Base-by-base conservation (phyloP, 2,113 vertebrate species). In the Atractosteus spatula region DNA sequence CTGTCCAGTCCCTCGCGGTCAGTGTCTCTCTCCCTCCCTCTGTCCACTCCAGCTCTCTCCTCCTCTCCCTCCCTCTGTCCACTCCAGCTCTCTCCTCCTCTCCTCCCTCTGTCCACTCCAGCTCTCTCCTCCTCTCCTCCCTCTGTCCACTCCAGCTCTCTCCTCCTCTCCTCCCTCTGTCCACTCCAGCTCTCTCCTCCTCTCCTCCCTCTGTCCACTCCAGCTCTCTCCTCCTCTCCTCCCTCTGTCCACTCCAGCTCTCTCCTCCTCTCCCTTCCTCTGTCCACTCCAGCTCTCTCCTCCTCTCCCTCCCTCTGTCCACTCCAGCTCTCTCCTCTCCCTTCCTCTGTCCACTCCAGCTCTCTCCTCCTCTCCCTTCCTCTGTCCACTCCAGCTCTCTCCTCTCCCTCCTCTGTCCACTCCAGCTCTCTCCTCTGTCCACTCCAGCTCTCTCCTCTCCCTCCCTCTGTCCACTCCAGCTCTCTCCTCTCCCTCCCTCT, bases 401-500 rank as follows among this genome's bases (percentile, higher is more conserved):
- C 29, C 29, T 1, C 56, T 59, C 56, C 3, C 56, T 57, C 12
- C 56, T n/a, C 56, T 3, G 10, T n/a, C 11, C 12, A 3, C 56
- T 57, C 56, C 14, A 3, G 11, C 56, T n/a, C 14, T n/a, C 17
- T 29, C 17, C 17, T 29, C 17, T 29, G 1, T 29, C 29, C 29
- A 29, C 1, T 1, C 29, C 29, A 29, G 29, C 13, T 4, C 12
- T 13, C 8, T 8, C 66, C 4, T 3, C 11, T 6, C 55, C 2
- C 6, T 11, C 47, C 64, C 68, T 66, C 4, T 70, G 47, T 59
- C 16, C 92, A 94, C 75, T 94, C 93, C 83, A 93, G 29, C 29
- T 29, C 29, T 29, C 29, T 29, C 29, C 29, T 1, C 56, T 59
- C 56, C 3, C 56, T 57, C 56, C 12, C 56, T n/a, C 56, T 3